These are phyloP conservation scores for Pandemis cinnamomeana DNA, from an alignment of 2,888 invertebrate genomes.

Conservation along the genomic window DNA sequence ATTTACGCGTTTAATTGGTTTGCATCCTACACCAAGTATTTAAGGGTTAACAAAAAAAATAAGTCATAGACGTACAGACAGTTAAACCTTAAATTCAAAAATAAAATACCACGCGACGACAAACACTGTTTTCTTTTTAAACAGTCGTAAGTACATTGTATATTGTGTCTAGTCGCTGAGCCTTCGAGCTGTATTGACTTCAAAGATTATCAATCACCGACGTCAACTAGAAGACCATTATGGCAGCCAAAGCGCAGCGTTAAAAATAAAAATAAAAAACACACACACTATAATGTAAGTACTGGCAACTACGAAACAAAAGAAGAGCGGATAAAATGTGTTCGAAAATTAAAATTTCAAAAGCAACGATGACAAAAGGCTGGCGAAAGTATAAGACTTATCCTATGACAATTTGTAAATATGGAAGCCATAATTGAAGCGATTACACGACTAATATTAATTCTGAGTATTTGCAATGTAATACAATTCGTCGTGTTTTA, in stretches of 20 bases:
- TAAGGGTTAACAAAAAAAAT: too few relatives aligned
- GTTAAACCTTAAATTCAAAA: too few relatives aligned
- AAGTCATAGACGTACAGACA: too few relatives aligned
- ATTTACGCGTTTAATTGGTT: background rate
- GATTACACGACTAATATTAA: too few relatives aligned
- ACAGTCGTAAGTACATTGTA: background rate
- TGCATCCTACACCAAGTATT: too few relatives aligned
- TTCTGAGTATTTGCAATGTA: background rate
- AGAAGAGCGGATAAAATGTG: background rate
- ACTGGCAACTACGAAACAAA: background rate
- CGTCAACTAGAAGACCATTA: slow-evolving; percentile 2
- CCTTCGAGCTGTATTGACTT: background rate
- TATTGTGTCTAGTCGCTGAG: too few relatives aligned
- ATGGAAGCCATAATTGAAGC: background rate
- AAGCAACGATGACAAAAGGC: background rate
- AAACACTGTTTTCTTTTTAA: background rate
- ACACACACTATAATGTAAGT: background rate
- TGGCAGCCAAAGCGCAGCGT: background rate
- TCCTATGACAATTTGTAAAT: background rate
- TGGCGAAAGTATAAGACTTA: background rate
- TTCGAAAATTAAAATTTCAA: background rate
- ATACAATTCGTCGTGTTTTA: background rate
- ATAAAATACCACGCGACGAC: too few relatives aligned
- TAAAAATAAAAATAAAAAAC: background rate
- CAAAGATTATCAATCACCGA: slow-evolving; percentile 11